Evolutionary conservation across 2,797 vertebrate genomes (phyloP), one percentile per base, ranked within the genome.

Genomic region (Poecilia velifera): DNA sequence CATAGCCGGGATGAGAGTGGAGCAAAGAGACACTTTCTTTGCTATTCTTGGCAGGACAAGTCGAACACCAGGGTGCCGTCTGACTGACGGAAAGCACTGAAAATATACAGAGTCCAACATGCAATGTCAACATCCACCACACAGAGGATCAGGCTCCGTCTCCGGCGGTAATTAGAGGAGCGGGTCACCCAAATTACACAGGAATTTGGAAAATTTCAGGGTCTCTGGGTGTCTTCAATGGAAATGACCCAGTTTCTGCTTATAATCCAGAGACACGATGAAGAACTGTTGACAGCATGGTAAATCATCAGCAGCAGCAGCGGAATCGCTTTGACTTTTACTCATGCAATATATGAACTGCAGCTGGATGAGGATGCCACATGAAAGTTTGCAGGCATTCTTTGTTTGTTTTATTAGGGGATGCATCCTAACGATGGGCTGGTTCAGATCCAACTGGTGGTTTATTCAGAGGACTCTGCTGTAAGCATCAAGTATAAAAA

Each of bases 31-130:
- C 75, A 76, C 78, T 90, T 84, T 82, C 88, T 90, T 85, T 88
- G 89, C 91, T 95, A 91, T 94, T 93, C 84, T 87, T 88, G 88
- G 91, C 84, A 43, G 0, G 77, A 88, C 6, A 45, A 59, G 66
- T 31, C 20, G 25, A 78, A 84, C 41, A 55, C 84, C 78, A 76
- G 72, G 76, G 79, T 78, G 72, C 41, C 72, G 81, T 51, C 31
- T 34, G 68, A 64, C 74, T 78, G 81, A 84, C 28, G 8, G 39
- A 79, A 70, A 74, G 34, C 73, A 20, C 71, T 82, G 46, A 70
- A 89, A 88, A 88, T 85, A 88, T 79, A 64, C 82, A 88, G 83
- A 87, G 78, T 72, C 71, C 70, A 80, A 83, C 72, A 72, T 36
- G 74, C 49, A 77, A 8, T 45, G 76, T 84, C 74, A 76, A 76